phyloP scores from a whole-genome alignment of 2,797 vertebrate species.

The Myotis myotis region DNA sequence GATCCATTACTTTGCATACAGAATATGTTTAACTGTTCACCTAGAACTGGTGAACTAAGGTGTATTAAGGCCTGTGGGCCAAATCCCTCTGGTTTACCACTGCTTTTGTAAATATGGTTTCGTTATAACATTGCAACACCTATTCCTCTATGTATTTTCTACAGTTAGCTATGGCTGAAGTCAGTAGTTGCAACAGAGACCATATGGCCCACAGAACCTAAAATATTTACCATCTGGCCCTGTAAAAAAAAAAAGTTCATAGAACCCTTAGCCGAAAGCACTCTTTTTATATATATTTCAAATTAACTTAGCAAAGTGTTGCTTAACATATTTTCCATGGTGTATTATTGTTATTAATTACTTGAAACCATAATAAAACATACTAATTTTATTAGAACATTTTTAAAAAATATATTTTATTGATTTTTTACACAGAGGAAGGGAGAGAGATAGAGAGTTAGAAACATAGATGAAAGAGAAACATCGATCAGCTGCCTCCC shows the following conservation, averaged over 20 bases:
- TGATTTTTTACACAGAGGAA: too few relatives aligned
- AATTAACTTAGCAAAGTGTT: background rate
- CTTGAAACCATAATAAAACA: background rate
- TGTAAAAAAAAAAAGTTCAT: background rate
- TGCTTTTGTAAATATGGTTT: constrained; percentile 8
- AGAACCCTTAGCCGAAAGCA: background rate
- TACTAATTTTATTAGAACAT: constrained; percentile 7
- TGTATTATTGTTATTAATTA: background rate
- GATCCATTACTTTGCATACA: background rate
- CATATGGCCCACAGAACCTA: background rate
- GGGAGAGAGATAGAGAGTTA: too few relatives aligned
- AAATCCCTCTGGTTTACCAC: background rate
- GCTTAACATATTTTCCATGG: background rate
- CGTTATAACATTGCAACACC: background rate
- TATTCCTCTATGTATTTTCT: background rate
- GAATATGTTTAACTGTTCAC: background rate
- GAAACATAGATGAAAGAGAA: too few relatives aligned
- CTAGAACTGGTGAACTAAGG: background rate
- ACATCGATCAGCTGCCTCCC: too few relatives aligned
- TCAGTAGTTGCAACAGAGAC: background rate
- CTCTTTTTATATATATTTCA: background rate
- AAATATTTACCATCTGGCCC: background rate
- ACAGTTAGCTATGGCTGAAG: background rate
- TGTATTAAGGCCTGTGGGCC: background rate
- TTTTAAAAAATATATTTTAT: too few relatives aligned